Conservation (phyloP, 2,113 vertebrate species). For the Chaetodon trifascialis region DNA sequence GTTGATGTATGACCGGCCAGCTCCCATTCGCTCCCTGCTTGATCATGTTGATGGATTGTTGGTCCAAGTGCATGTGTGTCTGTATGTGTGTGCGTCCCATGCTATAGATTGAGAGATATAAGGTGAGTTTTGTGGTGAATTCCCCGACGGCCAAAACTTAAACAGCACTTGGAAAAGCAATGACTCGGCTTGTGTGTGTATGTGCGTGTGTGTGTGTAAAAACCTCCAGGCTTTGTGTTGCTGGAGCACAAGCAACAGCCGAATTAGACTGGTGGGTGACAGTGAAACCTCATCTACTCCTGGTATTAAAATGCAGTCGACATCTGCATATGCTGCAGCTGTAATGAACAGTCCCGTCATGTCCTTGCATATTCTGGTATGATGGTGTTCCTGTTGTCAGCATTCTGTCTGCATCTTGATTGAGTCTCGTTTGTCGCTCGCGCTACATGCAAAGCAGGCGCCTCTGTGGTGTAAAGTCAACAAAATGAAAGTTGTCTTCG, state of each 20-base stretch:
- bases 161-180: slow-evolving; percentile 44
- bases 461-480: neutral
- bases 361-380: slow-evolving; percentile 1
- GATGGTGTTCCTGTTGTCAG: slow-evolving; percentile 33
- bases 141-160: slow-evolving; percentile 32
- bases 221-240: neutral
- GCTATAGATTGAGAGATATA: slow-evolving; percentile 51
- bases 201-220: neutral
- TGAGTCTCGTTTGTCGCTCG: slow-evolving; percentile 21
- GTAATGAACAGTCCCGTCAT: slow-evolving; percentile 26
- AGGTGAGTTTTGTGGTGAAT: slow-evolving; percentile 47
- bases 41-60: slow-evolving; percentile 77
- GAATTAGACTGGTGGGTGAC: slow-evolving; percentile 24
- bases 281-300: slow-evolving; percentile 1
- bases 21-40: slow-evolving; percentile 65
- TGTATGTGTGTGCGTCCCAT: slow-evolving; percentile 32
- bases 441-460: slow-evolving; percentile 28
- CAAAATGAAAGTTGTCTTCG: neutral
- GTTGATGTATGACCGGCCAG: slow-evolving; percentile 75
- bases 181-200: neutral
- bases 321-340: neutral
- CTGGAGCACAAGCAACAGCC: neutral
- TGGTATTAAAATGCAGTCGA: slow-evolving; percentile 21
- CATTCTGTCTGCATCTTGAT: slow-evolving; percentile 41
- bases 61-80: slow-evolving; percentile 37